phyloP scores from a whole-genome alignment of 2,888 invertebrate genomes.

The Brachyptera putata region DNA sequence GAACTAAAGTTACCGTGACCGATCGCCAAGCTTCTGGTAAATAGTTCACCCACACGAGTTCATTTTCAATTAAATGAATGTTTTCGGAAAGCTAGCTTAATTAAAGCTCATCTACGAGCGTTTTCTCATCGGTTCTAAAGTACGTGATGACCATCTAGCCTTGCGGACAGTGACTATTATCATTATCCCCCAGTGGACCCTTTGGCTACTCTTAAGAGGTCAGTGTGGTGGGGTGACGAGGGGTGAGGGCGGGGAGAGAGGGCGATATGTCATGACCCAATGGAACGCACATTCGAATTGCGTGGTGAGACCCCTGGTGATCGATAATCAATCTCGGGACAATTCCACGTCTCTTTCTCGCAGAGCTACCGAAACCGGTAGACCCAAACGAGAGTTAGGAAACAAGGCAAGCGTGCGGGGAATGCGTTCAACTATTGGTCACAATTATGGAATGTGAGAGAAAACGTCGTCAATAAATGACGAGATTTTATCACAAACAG shows the following conservation, averaged over 20 bases:
- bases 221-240: too few relatives aligned
- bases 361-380: too few relatives aligned
- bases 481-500: not conserved
- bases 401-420: not conserved
- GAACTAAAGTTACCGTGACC: too few relatives aligned
- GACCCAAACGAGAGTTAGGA: too few relatives aligned
- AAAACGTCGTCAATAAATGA: not conserved
- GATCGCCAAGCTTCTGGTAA: too few relatives aligned
- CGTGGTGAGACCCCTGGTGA: not conserved
- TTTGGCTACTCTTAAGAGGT: not conserved
- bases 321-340: slow-evolving; percentile 10
- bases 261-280: not conserved
- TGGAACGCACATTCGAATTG: too few relatives aligned
- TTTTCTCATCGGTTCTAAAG: not conserved
- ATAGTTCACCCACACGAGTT: too few relatives aligned
- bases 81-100: too few relatives aligned
- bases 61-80: not conserved
- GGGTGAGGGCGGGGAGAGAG: too few relatives aligned
- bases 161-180: not conserved
- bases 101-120: not conserved
- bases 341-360: too few relatives aligned
- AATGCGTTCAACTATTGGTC: not conserved
- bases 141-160: not conserved
- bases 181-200: slow-evolving; percentile 6
- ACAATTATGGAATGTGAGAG: not conserved